Conservation (phyloP, 2,888 invertebrate species). For the Drepanosiphum platanoidis region DNA sequence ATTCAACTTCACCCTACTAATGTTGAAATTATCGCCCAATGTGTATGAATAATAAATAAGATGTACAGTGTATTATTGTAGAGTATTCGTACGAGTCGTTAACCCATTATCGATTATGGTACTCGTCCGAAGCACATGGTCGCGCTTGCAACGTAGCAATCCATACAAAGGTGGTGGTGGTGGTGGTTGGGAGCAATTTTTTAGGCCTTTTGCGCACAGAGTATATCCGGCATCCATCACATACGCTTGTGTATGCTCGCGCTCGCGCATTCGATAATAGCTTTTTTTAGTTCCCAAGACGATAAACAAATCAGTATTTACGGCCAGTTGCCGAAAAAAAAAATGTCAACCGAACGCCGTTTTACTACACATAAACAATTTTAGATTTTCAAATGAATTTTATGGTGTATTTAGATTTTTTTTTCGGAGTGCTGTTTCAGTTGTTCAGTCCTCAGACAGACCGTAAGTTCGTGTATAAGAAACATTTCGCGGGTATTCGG, state of each 20-base stretch:
- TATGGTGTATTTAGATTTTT: conserved; percentile 19
- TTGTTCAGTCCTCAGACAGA: background rate
- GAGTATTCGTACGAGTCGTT: too few relatives aligned
- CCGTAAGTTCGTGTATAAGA: conserved; percentile 2
- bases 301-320: background rate
- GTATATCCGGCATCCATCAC: background rate
- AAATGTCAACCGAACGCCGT: background rate
- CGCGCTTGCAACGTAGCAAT: too few relatives aligned
- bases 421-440: conserved; percentile 21
- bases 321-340: background rate
- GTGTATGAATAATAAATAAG: too few relatives aligned
- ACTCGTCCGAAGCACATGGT: too few relatives aligned
- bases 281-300: background rate
- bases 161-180: too few relatives aligned
- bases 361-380: background rate
- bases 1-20: too few relatives aligned
- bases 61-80: too few relatives aligned
- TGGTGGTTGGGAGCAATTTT: too few relatives aligned
- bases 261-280: background rate
- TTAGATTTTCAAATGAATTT: conserved; percentile 34
- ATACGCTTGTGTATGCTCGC: background rate
- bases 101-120: too few relatives aligned
- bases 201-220: too few relatives aligned
- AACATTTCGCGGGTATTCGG: too few relatives aligned
- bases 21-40: too few relatives aligned